Conservation (phyloP, 2,797 vertebrate genomes). For the Rhinella marina region DNA sequence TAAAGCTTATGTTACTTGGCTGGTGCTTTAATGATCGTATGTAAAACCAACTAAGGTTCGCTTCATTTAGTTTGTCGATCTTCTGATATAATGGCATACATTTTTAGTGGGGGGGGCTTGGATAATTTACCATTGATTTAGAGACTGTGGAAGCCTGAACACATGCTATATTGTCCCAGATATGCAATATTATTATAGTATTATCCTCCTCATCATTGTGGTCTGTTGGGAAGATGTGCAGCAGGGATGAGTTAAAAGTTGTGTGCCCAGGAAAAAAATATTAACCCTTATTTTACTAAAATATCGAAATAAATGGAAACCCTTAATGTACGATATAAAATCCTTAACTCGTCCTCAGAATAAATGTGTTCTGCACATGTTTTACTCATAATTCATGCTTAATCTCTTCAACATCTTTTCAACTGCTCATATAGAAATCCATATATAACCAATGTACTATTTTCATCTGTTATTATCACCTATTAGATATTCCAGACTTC, state of each 20-base stretch:
- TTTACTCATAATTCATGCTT: background rate
- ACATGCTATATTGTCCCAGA: background rate
- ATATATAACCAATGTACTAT: background rate
- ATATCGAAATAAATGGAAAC: background rate
- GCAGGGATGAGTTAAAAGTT: background rate
- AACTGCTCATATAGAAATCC: background rate
- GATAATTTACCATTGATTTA: background rate
- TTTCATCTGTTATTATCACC: background rate
- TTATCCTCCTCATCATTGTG: background rate
- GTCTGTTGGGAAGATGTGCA: background rate
- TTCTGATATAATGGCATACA: conserved; percentile 15
- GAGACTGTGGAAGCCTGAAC: background rate
- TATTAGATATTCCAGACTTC: conserved; percentile 30
- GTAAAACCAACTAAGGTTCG: conserved; percentile 20
- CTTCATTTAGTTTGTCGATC: conserved; percentile 27
- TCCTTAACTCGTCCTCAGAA: background rate
- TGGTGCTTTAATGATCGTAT: conserved; percentile 42
- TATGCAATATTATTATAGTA: background rate
- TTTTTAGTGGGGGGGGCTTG: background rate
- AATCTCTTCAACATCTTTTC: background rate
- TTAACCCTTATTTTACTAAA: background rate
- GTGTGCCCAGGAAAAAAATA: background rate
- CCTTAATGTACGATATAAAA: background rate
- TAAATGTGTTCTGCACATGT: background rate
- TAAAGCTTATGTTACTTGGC: conserved; percentile 56